Base-by-base conservation (phyloP, 2,113 vertebrate genomes). In the Piaya cayana region DNA sequence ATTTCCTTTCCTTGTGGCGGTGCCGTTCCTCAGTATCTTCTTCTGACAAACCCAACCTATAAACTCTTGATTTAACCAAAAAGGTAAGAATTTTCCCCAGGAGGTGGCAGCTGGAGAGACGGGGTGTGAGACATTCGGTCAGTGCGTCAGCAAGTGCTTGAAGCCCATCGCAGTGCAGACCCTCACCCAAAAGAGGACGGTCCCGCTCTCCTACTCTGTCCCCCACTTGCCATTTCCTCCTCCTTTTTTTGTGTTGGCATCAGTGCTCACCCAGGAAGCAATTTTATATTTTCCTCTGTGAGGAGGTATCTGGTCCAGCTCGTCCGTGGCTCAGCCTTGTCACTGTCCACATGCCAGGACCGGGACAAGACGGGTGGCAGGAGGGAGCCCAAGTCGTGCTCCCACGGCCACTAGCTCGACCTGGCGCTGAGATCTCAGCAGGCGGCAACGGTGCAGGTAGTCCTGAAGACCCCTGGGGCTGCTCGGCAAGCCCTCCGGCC, bases 261-360 rank as follows among this genome's bases (percentile, higher is more conserved):
- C 63, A 76, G 36, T 0, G 0, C 60, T 78, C 49, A 42, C 20
- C 2, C 26, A 65, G 58, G 12, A 50, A 49, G 30, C 37, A 42
- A n/a, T 71, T 14, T 26, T 26, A 27, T 15, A 68, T 68, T 23
- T 72, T 26, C 27, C 53, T 27, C 29, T 43, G 26, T 15, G 26
- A 47, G 60, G 58, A 39, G 39, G 60, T 49, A 36, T n/a, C n/a
- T 42, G 58, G 23, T 49, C 34, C 0, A 4, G 27, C 56, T 70
- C 0, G 0, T 26, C 21, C 49, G 60, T 39, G 45, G 27, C 34
- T 68, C 45, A 25, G 39, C 65, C 2, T 1, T 21, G 32, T 23
- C 1, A 0, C 26, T 1, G 1, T 43, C 55, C 13, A 1, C 15
- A 34, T 0, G 0, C 49, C 1, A 0, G 25, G 42, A 18, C 27